Conservation (phyloP, 2,888 invertebrate species). For the Agrotis ipsilon region DNA sequence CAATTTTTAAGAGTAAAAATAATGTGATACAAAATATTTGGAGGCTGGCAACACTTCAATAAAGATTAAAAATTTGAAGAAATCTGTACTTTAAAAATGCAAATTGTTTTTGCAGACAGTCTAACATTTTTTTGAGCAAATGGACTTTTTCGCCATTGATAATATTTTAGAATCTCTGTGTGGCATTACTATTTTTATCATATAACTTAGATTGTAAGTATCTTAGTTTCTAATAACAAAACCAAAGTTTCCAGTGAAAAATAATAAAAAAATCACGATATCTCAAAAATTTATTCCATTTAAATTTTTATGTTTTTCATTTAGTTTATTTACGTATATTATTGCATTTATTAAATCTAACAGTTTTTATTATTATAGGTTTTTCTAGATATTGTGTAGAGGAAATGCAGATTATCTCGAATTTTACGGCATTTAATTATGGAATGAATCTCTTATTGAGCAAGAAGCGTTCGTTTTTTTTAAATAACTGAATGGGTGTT, state of each 20-base stretch:
- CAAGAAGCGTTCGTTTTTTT: not conserved
- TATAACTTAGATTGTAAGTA: conserved; percentile 60
- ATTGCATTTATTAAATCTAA: conserved; percentile 54
- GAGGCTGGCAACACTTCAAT: conserved; percentile 47
- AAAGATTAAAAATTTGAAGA: conserved; percentile 17
- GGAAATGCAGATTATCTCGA: conserved; percentile 4
- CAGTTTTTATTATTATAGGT: conserved; percentile 15
- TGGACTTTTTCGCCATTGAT: conserved; percentile 30
- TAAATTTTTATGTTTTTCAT: conserved; percentile 24
- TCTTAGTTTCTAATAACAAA: conserved; percentile 66
- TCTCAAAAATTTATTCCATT: conserved; percentile 33
- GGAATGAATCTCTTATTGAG: not conserved
- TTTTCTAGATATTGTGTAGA: conserved; percentile 32
- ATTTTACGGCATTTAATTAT: not conserved
- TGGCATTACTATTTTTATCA: conserved; percentile 47
- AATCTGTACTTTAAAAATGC: conserved; percentile 10
- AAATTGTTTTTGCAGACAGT: conserved; percentile 18
- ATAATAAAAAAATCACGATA: conserved; percentile 14
- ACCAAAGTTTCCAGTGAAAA: conserved; percentile 74
- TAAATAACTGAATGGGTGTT: not conserved
- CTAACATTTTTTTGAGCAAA: conserved; percentile 29
- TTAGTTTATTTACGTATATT: conserved; percentile 38
- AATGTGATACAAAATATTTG: conserved; percentile 44
- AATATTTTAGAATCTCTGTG: conserved; percentile 61
- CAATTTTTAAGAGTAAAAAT: conserved; percentile 28